Evolutionary conservation across 2,113 vertebrate genomes (phyloP), one percentile per base, ranked within the genome.

Genomic region (Bambusicola thoracicus): DNA sequence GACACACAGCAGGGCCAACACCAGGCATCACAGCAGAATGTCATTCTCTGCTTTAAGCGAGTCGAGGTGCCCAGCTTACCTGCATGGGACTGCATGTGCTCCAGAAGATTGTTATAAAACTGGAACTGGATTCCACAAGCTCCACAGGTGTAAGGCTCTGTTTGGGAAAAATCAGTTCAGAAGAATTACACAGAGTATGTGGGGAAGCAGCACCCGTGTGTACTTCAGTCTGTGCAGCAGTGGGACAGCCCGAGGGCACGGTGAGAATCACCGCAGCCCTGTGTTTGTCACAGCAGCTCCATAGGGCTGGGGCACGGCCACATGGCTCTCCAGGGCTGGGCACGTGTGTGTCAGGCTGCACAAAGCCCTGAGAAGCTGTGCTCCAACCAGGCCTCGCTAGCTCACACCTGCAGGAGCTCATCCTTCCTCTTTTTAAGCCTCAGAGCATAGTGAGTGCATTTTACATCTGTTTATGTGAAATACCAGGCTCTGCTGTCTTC

Each of bases 101-200:
- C 99, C 98, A 99, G 98, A 93, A 99, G 98, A 98, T 99, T 99
- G 98, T 98, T 99, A 98, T 99, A 99, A 98, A 99, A 99, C 98
- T 99, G 99, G 98, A 99, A 99, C 98, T 99, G 99, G 98, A 99
- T 99, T 95, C 99, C 99, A 97, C 99, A 99, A 97, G 99, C 99
- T 94, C 99, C 99, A 81, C 99, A 99, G 80, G 99, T 99, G 98
- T 99, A 99, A 95, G 99, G 99, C 97, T 99, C 99, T 99, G 98
- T 91, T 98, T 97, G 97, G 98, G 96, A 98, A 98, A 97, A 94
- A 97, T 81, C 94, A 98, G 97, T 96, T 97, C 73, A 58, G 91
- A 90, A 65, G 38, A 70, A 74, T 97, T 82, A 97, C 38, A 94
- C 67, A 90, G 87, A 58, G 92, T 55, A 78, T 38, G 32, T 51